phyloP scores from a whole-genome alignment of 2,797 vertebrate species.

The Bradypodion pumilum region DNA sequence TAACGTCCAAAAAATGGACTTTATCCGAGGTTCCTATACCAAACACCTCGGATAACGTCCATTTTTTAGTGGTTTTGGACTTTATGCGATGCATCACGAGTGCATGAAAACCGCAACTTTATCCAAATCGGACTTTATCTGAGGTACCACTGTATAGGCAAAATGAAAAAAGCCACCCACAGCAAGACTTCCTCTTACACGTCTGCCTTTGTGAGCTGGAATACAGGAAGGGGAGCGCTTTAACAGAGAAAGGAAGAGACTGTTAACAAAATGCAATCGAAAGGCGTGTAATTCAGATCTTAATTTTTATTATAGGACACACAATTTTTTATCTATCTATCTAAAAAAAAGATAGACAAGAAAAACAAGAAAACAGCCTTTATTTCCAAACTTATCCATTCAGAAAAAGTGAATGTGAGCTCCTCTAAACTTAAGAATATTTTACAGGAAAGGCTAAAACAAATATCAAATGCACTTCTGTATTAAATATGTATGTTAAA shows the following conservation, averaged over 20 bases:
- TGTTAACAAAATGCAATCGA: constrained; percentile 73
- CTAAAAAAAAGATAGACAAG: constrained; percentile 18
- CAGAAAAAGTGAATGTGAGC: background rate
- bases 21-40: no score
- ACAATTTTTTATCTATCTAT: constrained; percentile 27
- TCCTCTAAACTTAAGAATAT: background rate
- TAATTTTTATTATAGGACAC: constrained; percentile 41
- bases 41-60: no score
- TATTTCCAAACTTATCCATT: constrained; percentile 7
- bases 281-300: constrained; percentile 41
- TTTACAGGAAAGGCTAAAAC: background rate
- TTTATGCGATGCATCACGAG: no score
- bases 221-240: constrained; percentile 95
- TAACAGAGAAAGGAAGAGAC: constrained; percentile 83
- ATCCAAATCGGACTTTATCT: no score
- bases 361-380: background rate
- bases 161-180: constrained; percentile 69
- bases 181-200: constrained; percentile 89
- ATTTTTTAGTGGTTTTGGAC: no score
- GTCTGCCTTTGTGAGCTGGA: constrained; percentile 97
- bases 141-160: no score
- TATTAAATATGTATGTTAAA: background rate
- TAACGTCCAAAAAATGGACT: no score
- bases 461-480: background rate
- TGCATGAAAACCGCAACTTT: no score